Evolutionary conservation across 2,888 invertebrate species (phyloP).

Genomic region (Sesamia inferens): DNA sequence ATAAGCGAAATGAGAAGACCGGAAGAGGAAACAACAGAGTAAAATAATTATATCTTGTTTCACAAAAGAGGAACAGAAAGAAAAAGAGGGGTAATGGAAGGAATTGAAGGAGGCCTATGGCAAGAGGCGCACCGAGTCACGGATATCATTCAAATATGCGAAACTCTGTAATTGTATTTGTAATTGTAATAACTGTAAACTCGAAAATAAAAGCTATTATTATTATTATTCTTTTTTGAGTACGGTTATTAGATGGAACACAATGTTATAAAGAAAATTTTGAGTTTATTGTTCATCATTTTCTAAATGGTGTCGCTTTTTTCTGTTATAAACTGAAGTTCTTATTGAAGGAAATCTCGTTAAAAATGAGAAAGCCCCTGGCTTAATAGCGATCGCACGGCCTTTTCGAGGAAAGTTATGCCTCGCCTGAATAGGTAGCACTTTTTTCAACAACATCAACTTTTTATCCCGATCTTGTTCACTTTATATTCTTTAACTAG

Average conservation of each 20-base stretch:
- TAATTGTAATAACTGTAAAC: no score
- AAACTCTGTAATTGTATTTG: no score
- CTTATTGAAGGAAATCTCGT: conserved; percentile 38
- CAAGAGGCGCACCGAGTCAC: no score
- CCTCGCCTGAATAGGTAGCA: conserved; percentile 15
- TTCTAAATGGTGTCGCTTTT: conserved; percentile 37
- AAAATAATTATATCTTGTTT: no score
- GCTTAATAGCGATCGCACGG: conserved; percentile 34
- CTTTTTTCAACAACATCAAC: conserved; percentile 22
- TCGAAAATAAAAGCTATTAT: no score
- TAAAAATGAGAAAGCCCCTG: conserved; percentile 35
- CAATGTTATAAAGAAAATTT: conserved; percentile 37
- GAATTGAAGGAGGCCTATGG: no score
- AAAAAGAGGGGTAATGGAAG: no score
- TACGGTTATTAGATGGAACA: conserved; percentile 36
- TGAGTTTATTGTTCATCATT: conserved; percentile 29
- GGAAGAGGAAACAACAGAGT: no score
- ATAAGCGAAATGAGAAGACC: no score
- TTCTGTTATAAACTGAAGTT: conserved; percentile 22
- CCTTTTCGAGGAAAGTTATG: conserved; percentile 32
- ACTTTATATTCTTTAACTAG: conserved; percentile 15
- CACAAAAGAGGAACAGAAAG: no score
- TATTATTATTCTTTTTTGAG: conserved; percentile 51
- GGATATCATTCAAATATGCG: no score
- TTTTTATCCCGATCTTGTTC: conserved; percentile 22